Conservation (phyloP, 2,113 vertebrate genomes). For the Nannobrachium achirus region DNA sequence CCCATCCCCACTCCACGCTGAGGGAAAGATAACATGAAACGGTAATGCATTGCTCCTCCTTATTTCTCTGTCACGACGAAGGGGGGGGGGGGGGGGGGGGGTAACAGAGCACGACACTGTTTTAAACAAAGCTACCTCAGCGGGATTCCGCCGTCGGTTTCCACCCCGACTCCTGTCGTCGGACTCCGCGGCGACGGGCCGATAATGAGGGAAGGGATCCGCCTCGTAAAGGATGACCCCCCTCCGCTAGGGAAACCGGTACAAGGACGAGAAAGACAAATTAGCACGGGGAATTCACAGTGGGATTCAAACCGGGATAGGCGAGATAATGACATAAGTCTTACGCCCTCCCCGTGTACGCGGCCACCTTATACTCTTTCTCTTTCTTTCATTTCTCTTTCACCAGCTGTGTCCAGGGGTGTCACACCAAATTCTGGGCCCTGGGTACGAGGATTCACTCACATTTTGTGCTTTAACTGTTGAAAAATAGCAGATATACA, state of each 20-base stretch:
- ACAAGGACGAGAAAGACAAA: constrained; percentile 61
- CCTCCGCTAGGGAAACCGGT: constrained; percentile 50
- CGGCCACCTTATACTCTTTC: constrained; percentile 7
- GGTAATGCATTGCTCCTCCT: constrained; percentile 23
- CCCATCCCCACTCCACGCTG: constrained; percentile 34
- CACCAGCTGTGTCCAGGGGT: no score
- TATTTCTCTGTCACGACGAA: not conserved
- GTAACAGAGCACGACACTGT: constrained; percentile 39
- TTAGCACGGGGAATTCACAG: constrained; percentile 51
- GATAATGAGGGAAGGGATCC: constrained; percentile 55
- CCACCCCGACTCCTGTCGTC: constrained; percentile 20
- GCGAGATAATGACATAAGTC: constrained; percentile 61
- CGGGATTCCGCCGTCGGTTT: constrained; percentile 25
- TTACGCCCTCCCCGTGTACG: constrained; percentile 23
- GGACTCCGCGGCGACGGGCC: constrained; percentile 36
- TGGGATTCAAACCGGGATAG: constrained; percentile 33
- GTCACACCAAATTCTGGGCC: no score
- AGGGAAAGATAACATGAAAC: constrained; percentile 15
- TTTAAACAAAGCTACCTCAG: constrained; percentile 58
- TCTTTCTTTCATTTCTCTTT: constrained; percentile 27
- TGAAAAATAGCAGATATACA: no score
- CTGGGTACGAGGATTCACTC: no score
- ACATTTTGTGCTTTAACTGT: no score
- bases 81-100: not conserved
- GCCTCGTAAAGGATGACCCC: constrained; percentile 47